Conservation (phyloP, 2,797 vertebrate species). For the Pitangus sulphuratus region DNA sequence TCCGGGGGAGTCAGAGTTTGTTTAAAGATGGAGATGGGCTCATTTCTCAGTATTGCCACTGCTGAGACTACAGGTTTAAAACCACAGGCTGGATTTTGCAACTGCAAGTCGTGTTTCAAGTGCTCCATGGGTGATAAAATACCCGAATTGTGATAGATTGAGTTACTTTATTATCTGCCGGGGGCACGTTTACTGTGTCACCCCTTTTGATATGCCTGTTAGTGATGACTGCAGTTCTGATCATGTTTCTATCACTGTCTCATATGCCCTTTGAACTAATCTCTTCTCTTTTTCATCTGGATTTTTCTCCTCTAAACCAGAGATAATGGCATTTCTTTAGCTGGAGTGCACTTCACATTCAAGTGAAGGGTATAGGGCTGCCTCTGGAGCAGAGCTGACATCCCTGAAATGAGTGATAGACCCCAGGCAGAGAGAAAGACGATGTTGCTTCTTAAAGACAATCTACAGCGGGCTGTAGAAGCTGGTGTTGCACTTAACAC, state of each 20-base stretch:
- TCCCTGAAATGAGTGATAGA: neutral
- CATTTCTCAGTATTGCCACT: neutral
- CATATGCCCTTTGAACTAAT: neutral
- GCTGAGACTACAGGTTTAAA: neutral
- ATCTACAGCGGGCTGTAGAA: neutral
- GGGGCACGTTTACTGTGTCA: accelerated
- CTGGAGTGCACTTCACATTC: neutral
- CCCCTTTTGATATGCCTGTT: neutral
- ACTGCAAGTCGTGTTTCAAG: neutral
- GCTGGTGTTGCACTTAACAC: neutral
- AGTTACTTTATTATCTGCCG: neutral
- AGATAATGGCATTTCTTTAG: neutral
- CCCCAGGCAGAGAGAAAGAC: neutral
- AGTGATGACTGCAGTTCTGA: neutral
- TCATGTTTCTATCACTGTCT: neutral
- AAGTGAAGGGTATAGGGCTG: neutral
- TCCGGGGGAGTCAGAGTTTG: neutral
- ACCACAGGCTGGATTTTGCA: neutral
- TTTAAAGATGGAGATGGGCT: neutral
- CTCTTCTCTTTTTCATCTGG: neutral
- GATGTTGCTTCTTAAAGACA: neutral
- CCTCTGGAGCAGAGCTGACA: neutral
- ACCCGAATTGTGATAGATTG: neutral
- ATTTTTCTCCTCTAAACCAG: neutral
- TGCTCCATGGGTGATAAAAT: neutral